Evolutionary conservation across 2,797 vertebrate species (phyloP).

Genomic region (Tokudaia tokunoshimensis): DNA sequence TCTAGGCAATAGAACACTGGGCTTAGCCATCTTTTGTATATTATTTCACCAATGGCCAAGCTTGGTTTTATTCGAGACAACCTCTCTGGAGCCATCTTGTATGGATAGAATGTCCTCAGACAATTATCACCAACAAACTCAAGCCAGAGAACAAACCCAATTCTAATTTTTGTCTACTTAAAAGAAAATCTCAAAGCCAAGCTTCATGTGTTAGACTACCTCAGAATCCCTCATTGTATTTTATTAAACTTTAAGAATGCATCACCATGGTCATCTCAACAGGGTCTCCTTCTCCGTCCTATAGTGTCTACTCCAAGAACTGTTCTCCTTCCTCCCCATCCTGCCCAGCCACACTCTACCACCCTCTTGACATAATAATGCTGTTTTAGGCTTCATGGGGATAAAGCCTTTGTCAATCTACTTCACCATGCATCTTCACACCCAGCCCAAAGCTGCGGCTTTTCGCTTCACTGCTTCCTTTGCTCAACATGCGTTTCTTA

Average conservation of each 20-base stretch:
- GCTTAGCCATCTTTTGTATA: conserved; percentile 75
- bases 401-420: not conserved
- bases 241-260: not conserved
- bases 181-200: not conserved
- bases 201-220: not conserved
- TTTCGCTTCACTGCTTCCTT: not conserved
- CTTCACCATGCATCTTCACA: not conserved
- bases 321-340: not conserved
- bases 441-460: not conserved
- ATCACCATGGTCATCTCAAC: not conserved
- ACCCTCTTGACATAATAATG: not conserved
- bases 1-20: conserved; percentile 63
- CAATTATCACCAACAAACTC: not conserved
- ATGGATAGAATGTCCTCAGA: not conserved
- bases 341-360: not conserved
- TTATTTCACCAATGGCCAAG: conserved; percentile 79
- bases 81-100: not conserved
- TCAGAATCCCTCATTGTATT: not conserved
- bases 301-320: not conserved
- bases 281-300: not conserved
- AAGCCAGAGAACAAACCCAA: not conserved
- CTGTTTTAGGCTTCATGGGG: not conserved
- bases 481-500: not conserved
- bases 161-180: not conserved
- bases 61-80: conserved; percentile 71